phyloP scores from a whole-genome alignment of 2,888 invertebrate genomes.

The Idaea dimidiata region DNA sequence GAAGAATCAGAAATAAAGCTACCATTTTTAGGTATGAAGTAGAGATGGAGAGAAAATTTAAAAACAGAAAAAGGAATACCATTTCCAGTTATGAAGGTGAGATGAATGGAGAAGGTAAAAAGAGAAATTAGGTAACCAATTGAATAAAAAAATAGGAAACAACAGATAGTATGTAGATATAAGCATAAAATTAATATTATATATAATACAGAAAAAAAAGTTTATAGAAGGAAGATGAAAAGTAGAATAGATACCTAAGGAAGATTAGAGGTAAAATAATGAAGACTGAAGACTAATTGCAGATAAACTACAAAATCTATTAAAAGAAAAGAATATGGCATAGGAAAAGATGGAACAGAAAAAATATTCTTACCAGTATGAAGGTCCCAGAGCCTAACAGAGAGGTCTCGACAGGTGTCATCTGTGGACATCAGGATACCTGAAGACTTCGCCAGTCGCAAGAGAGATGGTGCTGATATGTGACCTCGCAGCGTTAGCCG shows the following conservation, averaged over 20 bases:
- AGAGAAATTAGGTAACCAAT: neutral
- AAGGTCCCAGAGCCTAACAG: conserved; percentile 91
- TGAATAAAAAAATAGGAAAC: neutral
- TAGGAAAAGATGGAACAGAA: neutral
- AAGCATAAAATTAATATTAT: too few species aligned
- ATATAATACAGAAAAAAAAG: neutral
- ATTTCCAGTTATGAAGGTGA: neutral
- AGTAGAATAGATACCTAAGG: too few species aligned
- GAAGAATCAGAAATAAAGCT: neutral
- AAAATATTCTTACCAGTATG: conserved; percentile 81
- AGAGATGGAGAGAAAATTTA: neutral
- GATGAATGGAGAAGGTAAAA: neutral
- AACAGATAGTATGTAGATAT: neutral
- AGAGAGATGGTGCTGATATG: conserved; percentile 86
- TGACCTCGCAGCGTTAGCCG: conserved; percentile 89
- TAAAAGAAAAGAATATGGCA: too few species aligned
- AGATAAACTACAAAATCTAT: too few species aligned
- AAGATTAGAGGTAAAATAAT: too few species aligned
- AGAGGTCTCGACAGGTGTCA: conserved; percentile 85
- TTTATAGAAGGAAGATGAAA: neutral
- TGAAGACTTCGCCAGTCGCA: conserved; percentile 87
- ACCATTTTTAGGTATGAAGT: neutral
- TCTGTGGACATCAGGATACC: conserved; percentile 88
- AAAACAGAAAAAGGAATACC: neutral
- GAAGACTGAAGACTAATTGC: too few species aligned